These are phyloP conservation scores for Rhinatrema bivittatum DNA, from an alignment of 2,797 vertebrate genomes.

Conservation along the genomic window DNA sequence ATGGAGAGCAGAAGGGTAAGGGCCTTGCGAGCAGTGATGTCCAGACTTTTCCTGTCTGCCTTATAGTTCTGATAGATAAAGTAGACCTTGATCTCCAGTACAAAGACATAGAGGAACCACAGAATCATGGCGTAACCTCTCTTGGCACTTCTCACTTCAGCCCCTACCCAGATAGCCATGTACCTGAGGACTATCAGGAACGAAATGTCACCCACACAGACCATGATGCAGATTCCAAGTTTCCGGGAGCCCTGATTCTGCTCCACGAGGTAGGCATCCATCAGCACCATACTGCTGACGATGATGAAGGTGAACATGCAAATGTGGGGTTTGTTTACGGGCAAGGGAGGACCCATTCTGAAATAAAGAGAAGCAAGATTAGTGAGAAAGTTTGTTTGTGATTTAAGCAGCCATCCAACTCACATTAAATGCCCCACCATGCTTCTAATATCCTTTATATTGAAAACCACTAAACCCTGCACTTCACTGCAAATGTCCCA, in stretches of 20 bases:
- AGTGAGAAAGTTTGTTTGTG: too few species aligned
- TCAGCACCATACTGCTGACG: conserved; percentile 71
- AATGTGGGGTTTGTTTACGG: conserved; percentile 78
- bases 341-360: conserved; percentile 65
- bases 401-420: too few species aligned
- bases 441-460: too few species aligned
- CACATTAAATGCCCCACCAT: too few species aligned
- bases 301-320: conserved; percentile 72
- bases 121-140: conserved; percentile 80
- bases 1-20: conserved; percentile 64
- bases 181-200: conserved; percentile 78
- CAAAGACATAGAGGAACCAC: conserved; percentile 76
- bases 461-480: too few species aligned
- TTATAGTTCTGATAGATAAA: conserved; percentile 85
- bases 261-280: conserved; percentile 70
- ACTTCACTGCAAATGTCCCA: too few species aligned
- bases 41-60: conserved; percentile 70
- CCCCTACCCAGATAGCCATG: conserved; percentile 79
- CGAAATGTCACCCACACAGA: conserved; percentile 78
- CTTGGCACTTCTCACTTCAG: conserved; percentile 77
- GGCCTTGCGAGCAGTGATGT: conserved; percentile 64
- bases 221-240: conserved; percentile 70
- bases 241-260: conserved; percentile 73
- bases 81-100: conserved; percentile 78
- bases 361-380: too few species aligned